Evolutionary conservation across 2,797 vertebrate genomes (phyloP), one percentile per base, ranked within the genome.

Genomic region (Octomys mimax): DNA sequence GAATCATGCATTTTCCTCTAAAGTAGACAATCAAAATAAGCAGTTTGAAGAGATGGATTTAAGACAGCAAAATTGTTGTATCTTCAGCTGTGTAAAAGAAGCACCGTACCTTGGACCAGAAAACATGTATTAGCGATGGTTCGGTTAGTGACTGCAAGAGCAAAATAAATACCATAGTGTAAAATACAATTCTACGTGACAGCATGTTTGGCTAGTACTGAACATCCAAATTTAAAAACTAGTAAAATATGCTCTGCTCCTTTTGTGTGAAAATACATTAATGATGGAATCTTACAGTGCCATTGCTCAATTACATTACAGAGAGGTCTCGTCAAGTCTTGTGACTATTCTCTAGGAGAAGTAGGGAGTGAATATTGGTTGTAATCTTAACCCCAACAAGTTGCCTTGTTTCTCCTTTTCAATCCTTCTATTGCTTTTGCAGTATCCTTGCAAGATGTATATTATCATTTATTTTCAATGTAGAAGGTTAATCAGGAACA

Each of bases 31-130:
- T 97, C 97, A 97, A 96, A 97, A 97, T 97, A 97, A 96, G 87
- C 89, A 93, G 87, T 96, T 95, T 96, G 96, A 95, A 88, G 81
- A 93, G 79, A 97, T 96, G 90, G 95, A 92, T 97, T 96, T 97
- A 97, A 97, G 96, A 97, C 92, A 92, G 92, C 95, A 91, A 96
- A 97, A 97, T 96, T 96, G 92, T 96, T 96, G 90, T 96, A 92
- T 95, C 93, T 97, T 97, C 80, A 33, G 86, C 88, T 96, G 90
- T 91, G 91, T 97, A 93, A 97, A 97, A 95, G 92, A 96, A 96
- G 87, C 96, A 96, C 82, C 49, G 75, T 94, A 97, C 90, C 64
- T 93, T 96, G 93, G 95, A 95, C 93, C 94, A 94, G 84, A 95
- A 98, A 97, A 96, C 33, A 21, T 91, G 90, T 95, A 90, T 95